Conservation (phyloP, 2,888 invertebrate species). For the Nomada fucata region DNA sequence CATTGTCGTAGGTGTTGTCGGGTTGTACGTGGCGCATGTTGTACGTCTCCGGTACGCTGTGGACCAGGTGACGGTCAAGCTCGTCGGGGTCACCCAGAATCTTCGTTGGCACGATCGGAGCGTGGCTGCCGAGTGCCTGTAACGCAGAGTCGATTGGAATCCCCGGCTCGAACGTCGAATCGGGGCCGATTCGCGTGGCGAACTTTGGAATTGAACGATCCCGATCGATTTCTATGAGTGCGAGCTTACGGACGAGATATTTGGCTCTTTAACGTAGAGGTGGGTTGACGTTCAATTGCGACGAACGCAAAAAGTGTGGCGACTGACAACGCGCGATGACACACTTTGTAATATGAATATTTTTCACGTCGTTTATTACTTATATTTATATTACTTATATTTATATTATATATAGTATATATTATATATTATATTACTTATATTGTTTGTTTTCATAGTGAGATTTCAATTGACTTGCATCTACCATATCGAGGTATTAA, state of each 20-base stretch:
- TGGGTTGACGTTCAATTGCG: too few relatives aligned
- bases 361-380: too few relatives aligned
- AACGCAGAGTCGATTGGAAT: constrained; percentile 42
- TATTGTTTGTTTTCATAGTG: too few relatives aligned
- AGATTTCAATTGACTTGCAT: too few relatives aligned
- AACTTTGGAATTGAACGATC: not conserved
- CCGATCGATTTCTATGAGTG: not conserved
- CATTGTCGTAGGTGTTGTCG: constrained; percentile 81
- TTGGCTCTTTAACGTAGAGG: too few relatives aligned
- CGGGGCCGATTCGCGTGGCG: not conserved
- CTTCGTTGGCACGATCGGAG: constrained; percentile 96
- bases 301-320: too few relatives aligned
- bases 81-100: constrained; percentile 94
- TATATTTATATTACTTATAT: too few relatives aligned
- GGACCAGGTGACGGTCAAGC: constrained; percentile 93
- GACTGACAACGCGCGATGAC: too few relatives aligned
- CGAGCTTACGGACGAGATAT: not conserved
- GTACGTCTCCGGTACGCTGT: constrained; percentile 89
- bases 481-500: too few relatives aligned
- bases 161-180: not conserved
- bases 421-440: too few relatives aligned
- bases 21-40: constrained; percentile 80
- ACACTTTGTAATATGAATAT: not conserved
- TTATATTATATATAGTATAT: too few relatives aligned
- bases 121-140: constrained; percentile 89